These are phyloP conservation scores for Ennomos erosarius DNA, from an alignment of 2,888 invertebrate species.

Conservation along the genomic window DNA sequence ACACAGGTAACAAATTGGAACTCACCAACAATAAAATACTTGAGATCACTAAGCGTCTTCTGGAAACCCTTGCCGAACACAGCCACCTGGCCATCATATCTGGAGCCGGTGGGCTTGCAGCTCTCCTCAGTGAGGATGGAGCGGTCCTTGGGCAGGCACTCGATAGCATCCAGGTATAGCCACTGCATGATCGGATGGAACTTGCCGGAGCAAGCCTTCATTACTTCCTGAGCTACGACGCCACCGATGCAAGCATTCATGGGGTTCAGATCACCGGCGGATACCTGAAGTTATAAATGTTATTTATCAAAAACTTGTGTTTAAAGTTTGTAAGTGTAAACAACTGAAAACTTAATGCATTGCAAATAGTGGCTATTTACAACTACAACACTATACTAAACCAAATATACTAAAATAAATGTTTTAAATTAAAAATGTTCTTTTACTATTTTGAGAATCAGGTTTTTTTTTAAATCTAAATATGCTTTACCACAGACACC, in stretches of 20 bases:
- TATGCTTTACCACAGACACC: too few species aligned
- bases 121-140: slow-evolving; percentile 88
- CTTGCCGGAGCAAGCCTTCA: slow-evolving; percentile 99
- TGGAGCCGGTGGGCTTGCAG: slow-evolving; percentile 88
- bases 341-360: too few species aligned
- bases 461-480: too few species aligned
- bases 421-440: too few species aligned
- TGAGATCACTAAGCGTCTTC: slow-evolving; percentile 90
- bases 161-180: slow-evolving; percentile 98
- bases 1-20: slow-evolving; percentile 28
- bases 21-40: slow-evolving; percentile 90
- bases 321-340: too few species aligned
- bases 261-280: slow-evolving; percentile 93
- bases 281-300: slow-evolving; percentile 65
- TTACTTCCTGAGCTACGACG: slow-evolving; percentile 98
- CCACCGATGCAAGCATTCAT: slow-evolving; percentile 98
- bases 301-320: too few species aligned
- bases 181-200: slow-evolving; percentile 97
- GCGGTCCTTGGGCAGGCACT: slow-evolving; percentile 93
- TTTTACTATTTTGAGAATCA: too few species aligned
- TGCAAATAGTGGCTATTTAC: too few species aligned
- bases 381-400: too few species aligned
- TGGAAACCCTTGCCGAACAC: slow-evolving; percentile 97
- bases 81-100: slow-evolving; percentile 96
- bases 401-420: too few species aligned